Evolutionary conservation across 2,888 invertebrate genomes (phyloP).

Genomic region (Nyleta sp.): DNA sequence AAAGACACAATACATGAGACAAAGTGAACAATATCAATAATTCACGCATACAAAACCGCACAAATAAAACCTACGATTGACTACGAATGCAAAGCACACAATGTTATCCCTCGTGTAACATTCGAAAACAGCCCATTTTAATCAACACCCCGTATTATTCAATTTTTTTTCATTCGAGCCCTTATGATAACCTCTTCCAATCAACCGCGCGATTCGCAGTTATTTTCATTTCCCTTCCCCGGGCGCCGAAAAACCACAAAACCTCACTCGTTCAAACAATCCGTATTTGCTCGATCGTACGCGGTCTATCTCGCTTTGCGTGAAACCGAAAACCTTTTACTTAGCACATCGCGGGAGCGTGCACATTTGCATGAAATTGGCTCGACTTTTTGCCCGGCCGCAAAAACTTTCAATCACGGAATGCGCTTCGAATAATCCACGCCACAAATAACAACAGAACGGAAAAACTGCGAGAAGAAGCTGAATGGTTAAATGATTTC

Average conservation of each 20-base stretch:
- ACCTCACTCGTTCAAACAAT: constrained; percentile 44
- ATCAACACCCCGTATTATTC: constrained; percentile 50
- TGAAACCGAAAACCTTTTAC: constrained; percentile 59
- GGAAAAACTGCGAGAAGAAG: background rate
- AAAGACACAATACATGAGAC: too few relatives aligned
- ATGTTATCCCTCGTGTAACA: constrained; percentile 38
- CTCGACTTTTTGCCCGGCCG: constrained; percentile 35
- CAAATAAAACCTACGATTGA: background rate
- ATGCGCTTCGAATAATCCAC: constrained; percentile 23
- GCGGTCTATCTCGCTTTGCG: constrained; percentile 47
- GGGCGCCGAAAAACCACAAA: constrained; percentile 37
- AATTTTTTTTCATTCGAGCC: constrained; percentile 35
- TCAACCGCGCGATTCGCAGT: constrained; percentile 41
- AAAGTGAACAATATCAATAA: too few relatives aligned
- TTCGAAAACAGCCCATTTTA: constrained; percentile 33
- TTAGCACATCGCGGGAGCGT: constrained; percentile 42
- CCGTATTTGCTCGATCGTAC: constrained; percentile 48
- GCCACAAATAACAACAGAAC: constrained; percentile 14
- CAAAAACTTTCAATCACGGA: constrained; percentile 54
- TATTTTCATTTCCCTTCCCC: constrained; percentile 46
- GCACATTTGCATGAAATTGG: constrained; percentile 55
- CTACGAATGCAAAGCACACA: constrained; percentile 22
- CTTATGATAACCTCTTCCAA: constrained; percentile 51
- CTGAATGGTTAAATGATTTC: too few relatives aligned
- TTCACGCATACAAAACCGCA: background rate